These are phyloP conservation scores for Pagrus major DNA, from an alignment of 2,113 vertebrate species.

Conservation along the genomic window DNA sequence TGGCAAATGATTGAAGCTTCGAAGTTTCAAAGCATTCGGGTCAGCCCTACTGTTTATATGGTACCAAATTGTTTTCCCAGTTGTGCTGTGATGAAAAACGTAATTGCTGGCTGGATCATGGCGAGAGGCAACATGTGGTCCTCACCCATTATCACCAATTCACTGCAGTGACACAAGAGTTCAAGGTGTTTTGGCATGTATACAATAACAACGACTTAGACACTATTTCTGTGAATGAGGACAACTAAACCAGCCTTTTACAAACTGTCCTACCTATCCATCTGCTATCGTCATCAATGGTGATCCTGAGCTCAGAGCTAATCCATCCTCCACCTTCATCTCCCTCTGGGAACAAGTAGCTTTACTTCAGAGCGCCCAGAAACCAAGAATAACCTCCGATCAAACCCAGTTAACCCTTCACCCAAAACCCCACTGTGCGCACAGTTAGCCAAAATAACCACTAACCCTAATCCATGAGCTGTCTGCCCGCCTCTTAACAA, in stretches of 20 bases:
- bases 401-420: constrained; percentile 59
- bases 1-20: too few species aligned
- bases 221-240: neutral
- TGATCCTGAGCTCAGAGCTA: constrained; percentile 59
- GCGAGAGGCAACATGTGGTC: too few species aligned
- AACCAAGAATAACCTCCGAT: constrained; percentile 54
- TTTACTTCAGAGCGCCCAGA: constrained; percentile 38
- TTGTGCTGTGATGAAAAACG: neutral
- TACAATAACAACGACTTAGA: neutral
- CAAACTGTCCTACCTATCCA: constrained; percentile 4
- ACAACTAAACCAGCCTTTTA: constrained; percentile 22
- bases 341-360: constrained; percentile 51
- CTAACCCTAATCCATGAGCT: constrained; percentile 61
- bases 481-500: constrained; percentile 29
- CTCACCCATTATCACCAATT: neutral
- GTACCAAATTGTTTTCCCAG: neutral
- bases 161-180: constrained; percentile 1
- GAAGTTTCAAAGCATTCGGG: too few species aligned
- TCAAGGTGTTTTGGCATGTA: neutral
- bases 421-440: constrained; percentile 46
- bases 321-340: constrained; percentile 49
- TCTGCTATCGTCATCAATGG: constrained; percentile 47
- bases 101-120: neutral
- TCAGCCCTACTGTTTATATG: neutral
- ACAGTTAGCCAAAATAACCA: constrained; percentile 60